Base-by-base conservation (phyloP, 1,140 invertebrate species). In the Phortica variegata region DNA sequence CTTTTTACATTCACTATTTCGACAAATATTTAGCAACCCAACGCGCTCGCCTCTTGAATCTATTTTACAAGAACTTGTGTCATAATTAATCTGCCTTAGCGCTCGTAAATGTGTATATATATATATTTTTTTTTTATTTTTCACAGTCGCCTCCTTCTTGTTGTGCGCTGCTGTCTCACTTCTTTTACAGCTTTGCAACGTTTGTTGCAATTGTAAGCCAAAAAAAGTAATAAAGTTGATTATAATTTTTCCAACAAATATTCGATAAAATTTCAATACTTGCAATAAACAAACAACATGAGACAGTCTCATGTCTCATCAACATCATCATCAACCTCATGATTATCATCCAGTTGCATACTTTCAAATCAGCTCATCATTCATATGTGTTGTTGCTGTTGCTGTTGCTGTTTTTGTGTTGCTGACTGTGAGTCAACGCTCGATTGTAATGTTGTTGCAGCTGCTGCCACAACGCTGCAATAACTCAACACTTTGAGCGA, bases 1-100 rank as follows among this genome's bases (percentile, higher is more conserved):
- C n/a, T n/a, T n/a, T n/a, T n/a, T 59, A 68, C 63, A 66, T 65
- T 65, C 62, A 66, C 62, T 49, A 38, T 32, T 47, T 21, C 32
- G 42, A 32, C 42, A 51, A 52, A 55, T 43, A 44, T 47, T 43
- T 44, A 49, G 48, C 44, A n/a, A n/a, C 59, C 21, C 29, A 29
- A 7, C 6, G 6, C 26, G 12, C 26, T 7, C 12, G 26, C 26
- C 26, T 6, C 26, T 7, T 7, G 20, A 43, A 15, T 56, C 61
- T 62, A 52, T 52, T 58, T 59, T 59, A 62, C 33, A 15, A 4
- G 12, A 34, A 5, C 33, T 34, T 15, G 4, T 10, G 8, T 58
- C 57, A 66, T 66, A 66, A 66, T 66, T 66, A 66, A 66, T 66
- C 62, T 66, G 62, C 62, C 66, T 65, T 49, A 56, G 55, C 58